phyloP scores from a whole-genome alignment of 2,888 invertebrate genomes.

The Frankliniella fusca region DNA sequence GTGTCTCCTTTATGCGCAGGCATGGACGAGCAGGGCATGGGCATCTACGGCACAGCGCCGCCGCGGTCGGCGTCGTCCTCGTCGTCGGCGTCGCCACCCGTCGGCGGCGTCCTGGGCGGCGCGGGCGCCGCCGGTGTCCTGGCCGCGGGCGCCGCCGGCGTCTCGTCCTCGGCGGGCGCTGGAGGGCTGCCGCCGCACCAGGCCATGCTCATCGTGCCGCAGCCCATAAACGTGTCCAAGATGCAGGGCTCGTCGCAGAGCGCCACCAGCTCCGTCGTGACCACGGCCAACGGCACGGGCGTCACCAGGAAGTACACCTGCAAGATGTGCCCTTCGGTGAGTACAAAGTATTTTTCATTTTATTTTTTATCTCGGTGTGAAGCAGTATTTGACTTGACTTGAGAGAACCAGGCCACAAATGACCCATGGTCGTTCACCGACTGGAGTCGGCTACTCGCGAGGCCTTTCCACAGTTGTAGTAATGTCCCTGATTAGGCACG shows the following conservation, averaged over 20 bases:
- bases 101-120: constrained; percentile 34
- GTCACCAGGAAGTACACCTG: constrained; percentile 77
- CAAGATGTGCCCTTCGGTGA: constrained; percentile 96
- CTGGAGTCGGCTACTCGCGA: too few relatives aligned
- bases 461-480: too few relatives aligned
- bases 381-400: too few relatives aligned
- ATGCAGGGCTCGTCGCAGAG: constrained; percentile 50
- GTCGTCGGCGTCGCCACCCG: constrained; percentile 35
- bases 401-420: too few relatives aligned
- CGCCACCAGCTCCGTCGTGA: constrained; percentile 46
- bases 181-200: constrained; percentile 15
- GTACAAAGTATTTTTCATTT: constrained; percentile 44
- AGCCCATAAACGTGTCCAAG: constrained; percentile 71
- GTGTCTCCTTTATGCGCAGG: neutral
- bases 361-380: too few relatives aligned
- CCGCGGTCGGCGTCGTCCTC: constrained; percentile 2
- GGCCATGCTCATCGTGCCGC: constrained; percentile 80
- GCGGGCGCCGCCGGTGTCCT: constrained; percentile 29
- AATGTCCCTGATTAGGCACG: too few relatives aligned
- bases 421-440: too few relatives aligned
- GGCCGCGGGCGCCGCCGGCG: neutral
- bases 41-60: constrained; percentile 9
- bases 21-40: constrained; percentile 20
- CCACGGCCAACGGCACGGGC: constrained; percentile 45
- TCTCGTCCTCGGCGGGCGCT: neutral